phyloP scores from a whole-genome alignment of 2,888 invertebrate genomes.

The Melanargia galathea region DNA sequence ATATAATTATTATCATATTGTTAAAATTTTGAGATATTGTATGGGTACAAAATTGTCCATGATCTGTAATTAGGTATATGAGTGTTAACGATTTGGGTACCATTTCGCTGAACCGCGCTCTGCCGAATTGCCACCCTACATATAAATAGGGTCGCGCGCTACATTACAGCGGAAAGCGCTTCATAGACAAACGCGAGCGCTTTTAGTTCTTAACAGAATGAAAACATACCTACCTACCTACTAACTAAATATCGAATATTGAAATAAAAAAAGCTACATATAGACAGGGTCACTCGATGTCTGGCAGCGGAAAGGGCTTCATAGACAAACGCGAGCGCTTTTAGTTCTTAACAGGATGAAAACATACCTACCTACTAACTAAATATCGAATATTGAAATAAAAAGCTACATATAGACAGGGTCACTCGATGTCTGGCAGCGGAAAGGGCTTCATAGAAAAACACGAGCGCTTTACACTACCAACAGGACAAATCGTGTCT shows the following conservation, averaged over 20 bases:
- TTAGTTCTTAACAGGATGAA: background rate
- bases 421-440: constrained; percentile 59
- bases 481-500: background rate
- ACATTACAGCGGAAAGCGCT: constrained; percentile 63
- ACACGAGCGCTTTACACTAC: constrained; percentile 39
- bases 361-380: too few species aligned
- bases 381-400: too few species aligned
- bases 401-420: constrained; percentile 73
- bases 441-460: constrained; percentile 68
- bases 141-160: constrained; percentile 70
- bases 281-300: constrained; percentile 69
- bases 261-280: too few species aligned
- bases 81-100: too few species aligned
- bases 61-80: too few species aligned
- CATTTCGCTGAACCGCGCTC: constrained; percentile 62
- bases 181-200: constrained; percentile 59
- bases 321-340: constrained; percentile 56
- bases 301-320: constrained; percentile 65
- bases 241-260: too few species aligned
- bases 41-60: background rate
- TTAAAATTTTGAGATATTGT: background rate
- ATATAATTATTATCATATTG: too few species aligned
- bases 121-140: constrained; percentile 62
- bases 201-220: constrained; percentile 8
- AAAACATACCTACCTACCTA: too few species aligned